Evolutionary conservation across 2,113 vertebrate genomes (phyloP).

Genomic region (Hiodon alosoides): DNA sequence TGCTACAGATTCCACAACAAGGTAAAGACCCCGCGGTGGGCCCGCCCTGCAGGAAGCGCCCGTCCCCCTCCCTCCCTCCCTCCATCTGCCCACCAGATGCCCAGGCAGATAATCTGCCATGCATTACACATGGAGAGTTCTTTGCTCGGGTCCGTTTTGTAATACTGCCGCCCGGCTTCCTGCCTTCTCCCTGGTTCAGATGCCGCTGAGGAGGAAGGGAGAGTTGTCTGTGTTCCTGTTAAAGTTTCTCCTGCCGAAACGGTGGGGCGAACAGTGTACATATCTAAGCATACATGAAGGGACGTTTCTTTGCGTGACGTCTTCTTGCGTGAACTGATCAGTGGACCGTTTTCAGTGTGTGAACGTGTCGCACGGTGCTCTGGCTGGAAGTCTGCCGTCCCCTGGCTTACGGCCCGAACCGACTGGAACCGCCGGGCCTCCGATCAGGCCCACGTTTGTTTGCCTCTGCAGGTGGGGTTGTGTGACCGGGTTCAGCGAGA

Average conservation of each 20-base stretch:
- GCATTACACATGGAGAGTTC: conserved; percentile 3
- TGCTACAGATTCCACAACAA: conserved; percentile 94
- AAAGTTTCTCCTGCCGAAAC: neutral
- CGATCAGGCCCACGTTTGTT: too few species aligned
- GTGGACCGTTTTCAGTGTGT: neutral
- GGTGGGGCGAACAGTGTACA: too few species aligned
- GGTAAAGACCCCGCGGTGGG: conserved; percentile 56
- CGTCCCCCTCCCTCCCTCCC: neutral
- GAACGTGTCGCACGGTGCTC: neutral
- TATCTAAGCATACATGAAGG: too few species aligned
- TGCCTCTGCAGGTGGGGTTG: too few species aligned
- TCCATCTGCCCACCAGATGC: conserved; percentile 17
- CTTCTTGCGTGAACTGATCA: neutral
- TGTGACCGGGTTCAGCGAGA: too few species aligned
- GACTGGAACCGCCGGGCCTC: too few species aligned
- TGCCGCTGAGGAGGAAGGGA: neutral
- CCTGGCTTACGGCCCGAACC: too few species aligned
- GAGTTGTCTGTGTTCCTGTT: neutral
- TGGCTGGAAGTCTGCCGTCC: too few species aligned
- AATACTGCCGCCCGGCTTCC: conserved; percentile 7
- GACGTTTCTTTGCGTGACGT: neutral
- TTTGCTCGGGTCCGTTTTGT: neutral
- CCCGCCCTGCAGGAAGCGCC: neutral
- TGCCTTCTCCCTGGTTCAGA: neutral
- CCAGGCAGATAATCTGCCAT: neutral